phyloP scores from a whole-genome alignment of 2,797 vertebrate genomes.

The Oreochromis mossambicus region DNA sequence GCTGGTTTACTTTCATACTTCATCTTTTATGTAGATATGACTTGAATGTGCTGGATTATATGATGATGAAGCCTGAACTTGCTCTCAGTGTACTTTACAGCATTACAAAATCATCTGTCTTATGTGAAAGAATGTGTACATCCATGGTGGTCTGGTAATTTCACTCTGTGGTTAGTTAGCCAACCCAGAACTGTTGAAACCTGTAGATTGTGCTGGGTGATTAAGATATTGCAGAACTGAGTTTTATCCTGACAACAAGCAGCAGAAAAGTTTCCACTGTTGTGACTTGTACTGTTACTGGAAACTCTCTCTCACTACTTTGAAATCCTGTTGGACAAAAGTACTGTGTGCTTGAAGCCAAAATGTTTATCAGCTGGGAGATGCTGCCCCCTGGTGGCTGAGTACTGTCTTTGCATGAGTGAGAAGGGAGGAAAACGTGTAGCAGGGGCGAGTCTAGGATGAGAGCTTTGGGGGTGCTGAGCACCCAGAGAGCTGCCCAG shows the following conservation, averaged over 20 bases:
- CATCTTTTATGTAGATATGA: not conserved
- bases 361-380: not conserved
- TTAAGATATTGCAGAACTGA: not conserved
- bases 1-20: not conserved
- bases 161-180: not conserved
- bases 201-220: not conserved
- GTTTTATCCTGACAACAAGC: not conserved
- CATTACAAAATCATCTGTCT: not conserved
- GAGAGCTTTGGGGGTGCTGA: too few relatives aligned
- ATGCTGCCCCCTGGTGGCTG: conserved; percentile 50
- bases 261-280: not conserved
- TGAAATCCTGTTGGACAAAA: not conserved
- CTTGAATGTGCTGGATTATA: not conserved
- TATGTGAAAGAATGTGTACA: not conserved
- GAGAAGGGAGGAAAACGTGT: not conserved
- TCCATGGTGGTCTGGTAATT: not conserved
- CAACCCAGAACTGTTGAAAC: not conserved
- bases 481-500: too few relatives aligned
- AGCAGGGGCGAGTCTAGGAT: too few relatives aligned
- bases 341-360: not conserved
- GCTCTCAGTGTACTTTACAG: not conserved
- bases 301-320: not conserved
- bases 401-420: not conserved
- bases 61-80: not conserved
- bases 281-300: not conserved